Conservation (phyloP, 2,113 vertebrate genomes). For the Onychostruthus taczanowskii region DNA sequence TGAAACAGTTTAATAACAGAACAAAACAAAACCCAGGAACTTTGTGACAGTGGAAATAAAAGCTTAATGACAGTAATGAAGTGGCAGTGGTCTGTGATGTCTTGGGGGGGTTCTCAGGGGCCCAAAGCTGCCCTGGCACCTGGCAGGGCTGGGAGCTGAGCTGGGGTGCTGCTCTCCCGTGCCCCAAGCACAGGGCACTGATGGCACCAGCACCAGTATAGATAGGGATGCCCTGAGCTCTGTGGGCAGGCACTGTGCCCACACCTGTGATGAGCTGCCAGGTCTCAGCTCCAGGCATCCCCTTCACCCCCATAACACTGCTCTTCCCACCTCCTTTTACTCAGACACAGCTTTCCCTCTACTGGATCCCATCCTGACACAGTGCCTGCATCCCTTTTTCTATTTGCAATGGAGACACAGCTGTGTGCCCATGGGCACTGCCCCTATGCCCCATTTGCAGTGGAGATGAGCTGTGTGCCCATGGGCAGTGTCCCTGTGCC, state of each 20-base stretch:
- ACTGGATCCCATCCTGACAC: accelerated
- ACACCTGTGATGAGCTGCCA: background rate
- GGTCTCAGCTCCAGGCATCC: background rate
- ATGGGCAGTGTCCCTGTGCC: accelerated
- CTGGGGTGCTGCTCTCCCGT: accelerated
- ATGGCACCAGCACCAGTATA: background rate
- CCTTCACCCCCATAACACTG: accelerated
- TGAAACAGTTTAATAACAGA: background rate
- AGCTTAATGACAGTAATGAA: slow-evolving; percentile 6
- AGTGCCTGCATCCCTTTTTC: background rate
- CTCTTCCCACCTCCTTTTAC: background rate
- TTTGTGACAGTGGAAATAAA: slow-evolving; percentile 63
- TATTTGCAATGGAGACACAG: background rate
- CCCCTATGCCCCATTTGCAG: background rate
- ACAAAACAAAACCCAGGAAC: slow-evolving; percentile 35
- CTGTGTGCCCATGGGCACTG: accelerated
- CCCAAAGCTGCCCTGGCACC: background rate
- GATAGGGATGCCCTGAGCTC: accelerated
- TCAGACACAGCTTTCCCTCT: background rate
- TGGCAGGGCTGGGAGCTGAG: accelerated
- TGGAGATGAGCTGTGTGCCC: background rate
- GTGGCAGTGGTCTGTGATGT: background rate
- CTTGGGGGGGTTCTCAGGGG: accelerated
- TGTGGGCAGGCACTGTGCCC: background rate
- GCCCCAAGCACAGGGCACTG: background rate